These are phyloP conservation scores for Helleia helle DNA, from an alignment of 2,888 invertebrate genomes.

Conservation along the genomic window DNA sequence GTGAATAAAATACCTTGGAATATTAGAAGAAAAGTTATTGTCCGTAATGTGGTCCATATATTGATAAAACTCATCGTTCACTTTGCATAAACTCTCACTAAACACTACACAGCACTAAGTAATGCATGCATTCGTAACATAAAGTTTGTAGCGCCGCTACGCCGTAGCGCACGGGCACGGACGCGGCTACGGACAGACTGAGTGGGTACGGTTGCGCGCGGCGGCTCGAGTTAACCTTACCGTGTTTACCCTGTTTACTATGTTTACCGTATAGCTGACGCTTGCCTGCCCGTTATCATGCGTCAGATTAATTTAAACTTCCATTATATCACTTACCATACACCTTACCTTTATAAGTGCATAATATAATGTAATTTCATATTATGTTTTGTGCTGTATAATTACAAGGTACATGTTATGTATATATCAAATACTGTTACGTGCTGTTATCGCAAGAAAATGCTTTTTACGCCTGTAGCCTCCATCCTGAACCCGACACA, in stretches of 20 bases:
- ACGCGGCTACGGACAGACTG: conserved; percentile 19
- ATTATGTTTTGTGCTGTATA: too few species aligned
- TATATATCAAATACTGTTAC: too few species aligned
- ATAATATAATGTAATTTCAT: too few species aligned
- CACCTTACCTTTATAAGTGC: too few species aligned
- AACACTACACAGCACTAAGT: conserved; percentile 1
- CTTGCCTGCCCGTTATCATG: not conserved
- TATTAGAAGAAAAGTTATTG: conserved; percentile 17
- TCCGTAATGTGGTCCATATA: conserved; percentile 17
- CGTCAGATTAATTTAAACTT: not conserved
- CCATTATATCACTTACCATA: too few species aligned
- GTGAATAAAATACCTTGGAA: conserved; percentile 17
- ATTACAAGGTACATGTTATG: too few species aligned
- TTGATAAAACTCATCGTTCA: conserved; percentile 5
- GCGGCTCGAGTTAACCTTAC: not conserved
- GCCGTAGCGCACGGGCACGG: conserved; percentile 17
- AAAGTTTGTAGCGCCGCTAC: conserved; percentile 13
- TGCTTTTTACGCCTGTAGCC: too few species aligned
- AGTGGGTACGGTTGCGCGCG: conserved; percentile 16
- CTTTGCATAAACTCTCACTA: not conserved
- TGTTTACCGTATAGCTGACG: not conserved
- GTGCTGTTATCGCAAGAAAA: too few species aligned
- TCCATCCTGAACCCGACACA: too few species aligned
- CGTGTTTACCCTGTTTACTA: not conserved
- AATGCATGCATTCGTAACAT: conserved; percentile 13